Percentiles rank a stretch among this genome's conserved stretches.
Conservation (phyloP, 1,140 invertebrate genomes). For the Drosophila repleta region DNA sequence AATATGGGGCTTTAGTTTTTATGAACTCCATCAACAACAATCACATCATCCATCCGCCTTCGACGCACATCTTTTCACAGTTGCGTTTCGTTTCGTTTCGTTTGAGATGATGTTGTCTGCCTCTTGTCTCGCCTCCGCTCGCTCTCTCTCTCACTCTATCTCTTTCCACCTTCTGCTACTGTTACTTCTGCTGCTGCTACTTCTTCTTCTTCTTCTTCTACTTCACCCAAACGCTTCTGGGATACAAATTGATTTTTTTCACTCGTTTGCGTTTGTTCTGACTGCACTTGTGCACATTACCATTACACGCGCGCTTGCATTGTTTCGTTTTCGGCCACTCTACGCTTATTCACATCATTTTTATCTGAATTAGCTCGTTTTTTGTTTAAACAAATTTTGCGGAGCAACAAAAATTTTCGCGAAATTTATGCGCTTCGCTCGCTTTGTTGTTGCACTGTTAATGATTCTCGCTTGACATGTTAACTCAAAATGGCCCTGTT, state of each 20-base stretch:
- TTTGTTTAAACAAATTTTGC: constrained; percentile 42
- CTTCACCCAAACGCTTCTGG: constrained; percentile 46
- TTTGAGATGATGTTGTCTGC: constrained; percentile 34
- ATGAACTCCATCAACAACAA: constrained; percentile 45
- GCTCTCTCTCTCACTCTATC: constrained; percentile 4
- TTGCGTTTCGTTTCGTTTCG: constrained; percentile 22
- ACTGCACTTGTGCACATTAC: constrained; percentile 20
- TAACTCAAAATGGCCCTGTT: constrained; percentile 39
- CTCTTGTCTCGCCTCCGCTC: constrained; percentile 30
- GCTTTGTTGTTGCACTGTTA: constrained; percentile 52
- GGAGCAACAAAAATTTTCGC: constrained; percentile 33
- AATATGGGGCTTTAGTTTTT: constrained; percentile 53
- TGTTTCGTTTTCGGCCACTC: constrained; percentile 2
- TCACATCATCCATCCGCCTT: constrained; percentile 39
- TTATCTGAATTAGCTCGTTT: constrained; percentile 26
- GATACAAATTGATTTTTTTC: constrained; percentile 74
- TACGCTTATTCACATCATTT: constrained; percentile 28
- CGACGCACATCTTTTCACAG: constrained; percentile 44
- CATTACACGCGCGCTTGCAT: constrained; percentile 30
- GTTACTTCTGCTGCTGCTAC: constrained; percentile 19
- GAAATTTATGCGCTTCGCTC: constrained; percentile 47
- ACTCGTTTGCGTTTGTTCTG: constrained; percentile 35
- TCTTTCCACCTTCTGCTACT: constrained; percentile 36
- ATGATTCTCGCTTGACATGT: constrained; percentile 15
- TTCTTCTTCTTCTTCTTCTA: constrained; percentile 38